phyloP scores from a whole-genome alignment of 2,888 invertebrate genomes.

The Danaus chrysippus region DNA sequence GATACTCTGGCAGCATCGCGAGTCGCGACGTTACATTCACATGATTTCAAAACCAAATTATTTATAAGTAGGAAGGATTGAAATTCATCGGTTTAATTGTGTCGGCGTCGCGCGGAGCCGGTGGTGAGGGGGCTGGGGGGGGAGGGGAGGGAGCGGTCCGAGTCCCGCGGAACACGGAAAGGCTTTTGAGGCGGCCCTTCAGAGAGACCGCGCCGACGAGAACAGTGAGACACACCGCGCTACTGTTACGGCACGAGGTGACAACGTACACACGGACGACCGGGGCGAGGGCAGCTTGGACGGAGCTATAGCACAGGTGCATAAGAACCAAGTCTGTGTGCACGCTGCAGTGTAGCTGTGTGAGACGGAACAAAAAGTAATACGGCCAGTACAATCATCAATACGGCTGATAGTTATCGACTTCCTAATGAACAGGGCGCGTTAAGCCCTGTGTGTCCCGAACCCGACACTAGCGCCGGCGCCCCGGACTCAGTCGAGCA shows the following conservation, averaged over 20 bases:
- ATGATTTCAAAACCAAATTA: slow-evolving; percentile 25
- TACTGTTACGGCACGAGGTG: slow-evolving; percentile 1
- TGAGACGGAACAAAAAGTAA: too few species aligned
- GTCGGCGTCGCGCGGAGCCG: slow-evolving; percentile 31
- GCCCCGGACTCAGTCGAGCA: slow-evolving; percentile 15
- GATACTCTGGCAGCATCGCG: too few species aligned
- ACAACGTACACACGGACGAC: not conserved
- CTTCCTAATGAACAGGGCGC: not conserved
- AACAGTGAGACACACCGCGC: slow-evolving; percentile 35
- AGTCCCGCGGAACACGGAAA: slow-evolving; percentile 65
- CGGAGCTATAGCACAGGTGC: slow-evolving; percentile 7
- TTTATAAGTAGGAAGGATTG: slow-evolving; percentile 28
- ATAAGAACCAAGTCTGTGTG: too few species aligned
- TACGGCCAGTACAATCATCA: not conserved
- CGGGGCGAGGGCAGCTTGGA: not conserved
- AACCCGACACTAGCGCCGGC: slow-evolving; percentile 16
- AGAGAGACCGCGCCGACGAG: slow-evolving; percentile 47
- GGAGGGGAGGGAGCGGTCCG: slow-evolving; percentile 30
- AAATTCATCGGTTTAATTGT: slow-evolving; percentile 43
- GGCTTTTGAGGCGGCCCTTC: slow-evolving; percentile 74
- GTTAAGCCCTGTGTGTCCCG: slow-evolving; percentile 5
- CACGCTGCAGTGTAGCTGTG: too few species aligned
- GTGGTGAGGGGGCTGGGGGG: slow-evolving; percentile 31
- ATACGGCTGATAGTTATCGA: not conserved
- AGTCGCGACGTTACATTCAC: slow-evolving; percentile 16